phyloP scores from a whole-genome alignment of 2,113 vertebrate species.

The Psittacara wagleri region DNA sequence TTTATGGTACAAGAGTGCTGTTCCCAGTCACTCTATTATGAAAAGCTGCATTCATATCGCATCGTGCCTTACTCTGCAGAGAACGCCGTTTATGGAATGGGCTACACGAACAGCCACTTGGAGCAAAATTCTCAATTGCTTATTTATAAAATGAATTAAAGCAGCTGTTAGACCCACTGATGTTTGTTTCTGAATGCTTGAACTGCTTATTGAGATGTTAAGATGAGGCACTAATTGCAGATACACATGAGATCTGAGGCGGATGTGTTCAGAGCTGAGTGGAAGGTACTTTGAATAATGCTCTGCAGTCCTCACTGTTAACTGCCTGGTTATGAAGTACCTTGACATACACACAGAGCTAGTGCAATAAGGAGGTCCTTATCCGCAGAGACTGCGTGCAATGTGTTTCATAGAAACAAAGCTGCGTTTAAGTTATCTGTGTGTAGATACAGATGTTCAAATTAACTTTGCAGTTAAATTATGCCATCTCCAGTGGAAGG shows the following conservation, averaged over 20 bases:
- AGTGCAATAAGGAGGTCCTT: conserved; percentile 1
- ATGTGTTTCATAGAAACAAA: conserved; percentile 9
- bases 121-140: conserved; percentile 86
- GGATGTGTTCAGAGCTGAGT: conserved; percentile 34
- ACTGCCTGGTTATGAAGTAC: conserved; percentile 8
- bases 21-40: conserved; percentile 84
- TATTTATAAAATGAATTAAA: conserved; percentile 90
- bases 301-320: conserved; percentile 41
- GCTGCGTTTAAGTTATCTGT: conserved; percentile 17
- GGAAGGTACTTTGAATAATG: conserved; percentile 44
- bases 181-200: conserved; percentile 74
- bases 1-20: conserved; percentile 90
- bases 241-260: conserved; percentile 57
- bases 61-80: conserved; percentile 87
- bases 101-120: conserved; percentile 80
- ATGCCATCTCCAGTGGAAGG: not conserved
- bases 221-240: conserved; percentile 54
- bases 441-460: conserved; percentile 49
- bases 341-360: conserved; percentile 1
- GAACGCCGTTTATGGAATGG: conserved; percentile 84
- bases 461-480: conserved; percentile 38
- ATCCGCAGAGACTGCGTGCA: conserved; percentile 7
- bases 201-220: conserved; percentile 67
- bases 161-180: conserved; percentile 74
- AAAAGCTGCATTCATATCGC: conserved; percentile 87